phyloP scores from a whole-genome alignment of 2,113 vertebrate species.

The Arothron firmamentum region DNA sequence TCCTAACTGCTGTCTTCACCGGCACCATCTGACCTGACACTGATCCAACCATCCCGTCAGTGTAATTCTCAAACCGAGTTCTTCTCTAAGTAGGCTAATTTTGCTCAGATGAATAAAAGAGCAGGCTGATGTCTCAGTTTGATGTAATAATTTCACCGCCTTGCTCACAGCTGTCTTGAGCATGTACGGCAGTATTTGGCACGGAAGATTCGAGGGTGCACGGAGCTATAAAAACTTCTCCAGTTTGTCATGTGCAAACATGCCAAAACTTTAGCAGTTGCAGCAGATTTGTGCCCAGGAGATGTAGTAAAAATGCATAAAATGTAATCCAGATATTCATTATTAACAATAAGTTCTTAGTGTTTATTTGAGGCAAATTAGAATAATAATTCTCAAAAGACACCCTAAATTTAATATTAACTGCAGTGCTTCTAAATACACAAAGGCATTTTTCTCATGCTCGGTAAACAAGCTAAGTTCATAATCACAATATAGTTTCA shows the following conservation, averaged over 20 bases:
- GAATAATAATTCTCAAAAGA: too few species aligned
- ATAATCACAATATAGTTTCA: too few species aligned
- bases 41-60: background rate
- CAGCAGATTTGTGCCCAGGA: too few species aligned
- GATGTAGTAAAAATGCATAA: too few species aligned
- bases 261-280: too few species aligned
- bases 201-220: slow-evolving; percentile 34
- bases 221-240: slow-evolving; percentile 33
- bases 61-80: background rate
- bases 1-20: background rate
- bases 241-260: background rate
- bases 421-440: too few species aligned
- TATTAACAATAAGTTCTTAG: too few species aligned
- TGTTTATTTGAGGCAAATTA: too few species aligned
- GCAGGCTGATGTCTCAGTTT: slow-evolving; percentile 49
- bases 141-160: slow-evolving; percentile 62
- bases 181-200: slow-evolving; percentile 53
- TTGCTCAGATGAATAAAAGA: slow-evolving; percentile 24
- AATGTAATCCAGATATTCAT: too few species aligned
- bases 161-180: slow-evolving; percentile 41
- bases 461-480: too few species aligned
- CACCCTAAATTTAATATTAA: too few species aligned
- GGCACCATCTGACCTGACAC: background rate
- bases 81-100: slow-evolving; percentile 5
- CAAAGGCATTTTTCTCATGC: too few species aligned